These are phyloP conservation scores for Leistus spinibarbis DNA, from an alignment of 2,888 invertebrate genomes.

Conservation along the genomic window DNA sequence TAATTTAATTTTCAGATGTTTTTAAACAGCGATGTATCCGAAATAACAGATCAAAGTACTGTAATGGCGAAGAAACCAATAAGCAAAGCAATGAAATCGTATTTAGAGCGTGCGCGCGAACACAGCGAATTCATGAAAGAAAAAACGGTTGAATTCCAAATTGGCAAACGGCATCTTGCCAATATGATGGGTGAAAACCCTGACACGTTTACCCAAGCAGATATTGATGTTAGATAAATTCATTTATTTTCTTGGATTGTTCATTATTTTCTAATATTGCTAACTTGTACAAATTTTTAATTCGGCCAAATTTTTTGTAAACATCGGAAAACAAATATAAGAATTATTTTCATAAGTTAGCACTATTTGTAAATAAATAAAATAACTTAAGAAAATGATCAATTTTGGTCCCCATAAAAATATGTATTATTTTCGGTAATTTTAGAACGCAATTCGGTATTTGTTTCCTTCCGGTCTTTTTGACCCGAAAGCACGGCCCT, in stretches of 20 bases:
- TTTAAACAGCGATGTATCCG: conserved; percentile 22
- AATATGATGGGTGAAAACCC: conserved; percentile 98
- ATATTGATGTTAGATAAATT: conserved; percentile 73
- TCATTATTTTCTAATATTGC: too few relatives aligned
- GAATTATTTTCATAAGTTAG: too few relatives aligned
- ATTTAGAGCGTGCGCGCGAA: conserved; percentile 79
- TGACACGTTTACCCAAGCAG: conserved; percentile 84
- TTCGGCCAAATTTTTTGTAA: too few relatives aligned
- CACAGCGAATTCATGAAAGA: conserved; percentile 85
- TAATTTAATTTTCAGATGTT: conserved; percentile 22
- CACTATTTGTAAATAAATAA: too few relatives aligned
- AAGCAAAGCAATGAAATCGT: conserved; percentile 89
- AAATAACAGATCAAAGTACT: conserved; percentile 15
- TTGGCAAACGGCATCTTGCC: conserved; percentile 94
- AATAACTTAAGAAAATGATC: conserved; percentile 4
- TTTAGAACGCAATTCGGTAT: conserved; percentile 85
- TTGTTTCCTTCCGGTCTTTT: conserved; percentile 95
- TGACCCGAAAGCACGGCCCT: conserved; percentile 82
- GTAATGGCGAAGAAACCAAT: conserved; percentile 62
- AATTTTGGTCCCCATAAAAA: conserved; percentile 20
- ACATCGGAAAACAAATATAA: too few relatives aligned
- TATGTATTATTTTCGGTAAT: conserved; percentile 41
- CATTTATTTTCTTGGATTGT: not conserved
- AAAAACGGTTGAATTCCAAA: conserved; percentile 80
- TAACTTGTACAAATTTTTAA: too few relatives aligned